A percentile compares a stretch with the other conserved stretches of the same genome.
Conservation (phyloP, 2,888 invertebrate species). For the Rhyacophila evoluta region DNA sequence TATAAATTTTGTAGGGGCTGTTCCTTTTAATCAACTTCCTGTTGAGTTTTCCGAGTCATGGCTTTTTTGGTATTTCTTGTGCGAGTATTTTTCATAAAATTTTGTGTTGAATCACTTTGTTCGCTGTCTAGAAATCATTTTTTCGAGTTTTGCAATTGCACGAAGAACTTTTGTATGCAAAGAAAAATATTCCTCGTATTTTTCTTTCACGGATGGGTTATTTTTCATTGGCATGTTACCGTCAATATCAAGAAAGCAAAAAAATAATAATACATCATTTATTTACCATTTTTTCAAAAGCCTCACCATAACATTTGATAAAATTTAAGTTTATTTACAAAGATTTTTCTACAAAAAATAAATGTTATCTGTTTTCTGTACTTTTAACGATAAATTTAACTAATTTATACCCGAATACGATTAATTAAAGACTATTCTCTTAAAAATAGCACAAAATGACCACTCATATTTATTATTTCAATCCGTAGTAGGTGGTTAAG, state of each 20-base stretch:
- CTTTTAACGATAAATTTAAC: too few species aligned
- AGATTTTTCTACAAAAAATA: too few species aligned
- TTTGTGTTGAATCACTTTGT: neutral
- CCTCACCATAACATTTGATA: too few species aligned
- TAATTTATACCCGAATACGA: too few species aligned
- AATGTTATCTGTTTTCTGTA: too few species aligned
- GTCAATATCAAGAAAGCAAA: neutral
- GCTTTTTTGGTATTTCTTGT: neutral
- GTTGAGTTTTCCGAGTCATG: slow-evolving; percentile 14
- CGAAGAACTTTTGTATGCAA: neutral
- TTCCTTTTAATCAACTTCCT: slow-evolving; percentile 18
- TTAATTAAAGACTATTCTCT: too few species aligned
- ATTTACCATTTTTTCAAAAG: too few species aligned
- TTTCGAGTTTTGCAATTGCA: neutral
- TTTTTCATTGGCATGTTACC: neutral
- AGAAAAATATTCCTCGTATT: neutral
- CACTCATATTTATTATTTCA: too few species aligned
- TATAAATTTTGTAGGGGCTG: neutral
- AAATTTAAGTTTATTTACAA: too few species aligned
- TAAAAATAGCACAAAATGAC: too few species aligned
- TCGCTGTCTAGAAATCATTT: neutral
- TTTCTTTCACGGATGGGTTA: neutral
- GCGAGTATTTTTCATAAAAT: neutral
- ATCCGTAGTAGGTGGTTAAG: too few species aligned
- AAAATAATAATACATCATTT: too few species aligned